A percentile compares a stretch with the other conserved stretches of the same genome.
These are phyloP conservation scores for Steinernema feltiae DNA, from an alignment of 1,140 invertebrate genomes.

Conservation along the genomic window DNA sequence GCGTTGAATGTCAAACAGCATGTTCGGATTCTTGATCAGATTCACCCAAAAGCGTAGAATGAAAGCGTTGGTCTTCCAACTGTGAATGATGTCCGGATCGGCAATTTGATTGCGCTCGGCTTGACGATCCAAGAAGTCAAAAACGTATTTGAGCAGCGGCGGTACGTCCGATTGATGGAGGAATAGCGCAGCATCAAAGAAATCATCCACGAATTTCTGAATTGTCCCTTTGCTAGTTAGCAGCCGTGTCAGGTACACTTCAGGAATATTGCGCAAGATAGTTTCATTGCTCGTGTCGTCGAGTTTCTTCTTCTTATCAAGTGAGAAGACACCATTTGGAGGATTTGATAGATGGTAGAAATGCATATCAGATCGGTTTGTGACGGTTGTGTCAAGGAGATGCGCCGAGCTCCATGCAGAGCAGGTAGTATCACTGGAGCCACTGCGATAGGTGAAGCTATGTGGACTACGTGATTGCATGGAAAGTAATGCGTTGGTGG, in stretches of 20 bases:
- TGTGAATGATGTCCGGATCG: conserved; percentile 82
- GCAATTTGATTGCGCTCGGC: conserved; percentile 72
- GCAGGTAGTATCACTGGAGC: conserved; percentile 66
- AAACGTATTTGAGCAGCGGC: conserved; percentile 86
- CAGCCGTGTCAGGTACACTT: conserved; percentile 84
- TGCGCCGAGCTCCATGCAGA: conserved; percentile 69
- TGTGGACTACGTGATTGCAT: conserved; percentile 54
- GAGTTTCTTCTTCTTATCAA: conserved; percentile 63
- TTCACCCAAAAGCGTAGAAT: conserved; percentile 89
- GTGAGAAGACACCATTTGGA: conserved; percentile 27
- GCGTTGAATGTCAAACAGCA: conserved; percentile 91
- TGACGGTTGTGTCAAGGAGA: conserved; percentile 65
- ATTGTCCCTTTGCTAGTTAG: conserved; percentile 77
- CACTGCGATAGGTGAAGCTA: conserved; percentile 40
- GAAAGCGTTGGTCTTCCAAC: conserved; percentile 84
- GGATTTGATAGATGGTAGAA: conserved; percentile 59
- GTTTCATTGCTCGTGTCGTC: conserved; percentile 64
- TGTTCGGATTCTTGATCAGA: conserved; percentile 92
- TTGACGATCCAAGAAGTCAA: conserved; percentile 85
- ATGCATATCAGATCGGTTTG: conserved; percentile 65
- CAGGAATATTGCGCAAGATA: conserved; percentile 72
- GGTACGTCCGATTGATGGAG: conserved; percentile 65
- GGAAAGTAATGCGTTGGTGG: conserved; percentile 82
- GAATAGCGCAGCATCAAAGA: conserved; percentile 60
- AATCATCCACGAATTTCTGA: conserved; percentile 92